Evolutionary conservation across 2,113 vertebrate genomes (phyloP).

Genomic region (Catharus fuscescens): DNA sequence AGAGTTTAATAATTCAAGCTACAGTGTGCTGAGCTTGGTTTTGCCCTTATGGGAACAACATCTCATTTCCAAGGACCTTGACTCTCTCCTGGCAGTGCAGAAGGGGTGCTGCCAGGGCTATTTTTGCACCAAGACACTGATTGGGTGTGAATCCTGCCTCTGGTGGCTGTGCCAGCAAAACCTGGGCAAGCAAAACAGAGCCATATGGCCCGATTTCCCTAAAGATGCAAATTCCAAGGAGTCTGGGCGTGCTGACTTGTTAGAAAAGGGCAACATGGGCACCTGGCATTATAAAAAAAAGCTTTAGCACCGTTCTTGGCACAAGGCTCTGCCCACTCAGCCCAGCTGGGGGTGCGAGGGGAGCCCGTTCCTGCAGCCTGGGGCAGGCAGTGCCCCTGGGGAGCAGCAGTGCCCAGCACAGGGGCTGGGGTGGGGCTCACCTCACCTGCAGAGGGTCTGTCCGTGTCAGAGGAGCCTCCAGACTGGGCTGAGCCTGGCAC

Average conservation of each 20-base stretch:
- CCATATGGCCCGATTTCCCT: background rate
- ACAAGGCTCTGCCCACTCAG: background rate
- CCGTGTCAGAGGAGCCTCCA: too few species aligned
- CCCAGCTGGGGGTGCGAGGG: rapidly evolving
- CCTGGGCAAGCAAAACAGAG: background rate
- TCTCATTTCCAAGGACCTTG: conserved; percentile 45
- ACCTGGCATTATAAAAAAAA: background rate
- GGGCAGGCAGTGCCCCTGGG: background rate
- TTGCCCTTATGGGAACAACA: background rate
- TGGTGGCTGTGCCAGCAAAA: background rate
- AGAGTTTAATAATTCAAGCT: conserved; percentile 37
- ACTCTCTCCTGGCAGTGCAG: background rate
- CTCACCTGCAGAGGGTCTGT: background rate
- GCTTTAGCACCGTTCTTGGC: background rate
- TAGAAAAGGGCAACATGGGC: background rate
- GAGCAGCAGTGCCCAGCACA: too few species aligned
- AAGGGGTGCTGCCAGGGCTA: conserved; percentile 24
- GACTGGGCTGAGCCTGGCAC: rapidly evolving
- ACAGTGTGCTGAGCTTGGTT: background rate
- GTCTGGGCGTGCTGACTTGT: background rate
- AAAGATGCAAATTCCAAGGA: background rate
- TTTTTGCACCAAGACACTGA: background rate
- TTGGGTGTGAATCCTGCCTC: conserved; percentile 2
- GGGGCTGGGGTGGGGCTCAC: too few species aligned
- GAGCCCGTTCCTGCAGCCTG: background rate